Percentiles rank a stretch among this genome's conserved stretches.
Evolutionary conservation across 2,113 vertebrate genomes (phyloP).

Genomic region (Porphyrio hochstetteri): DNA sequence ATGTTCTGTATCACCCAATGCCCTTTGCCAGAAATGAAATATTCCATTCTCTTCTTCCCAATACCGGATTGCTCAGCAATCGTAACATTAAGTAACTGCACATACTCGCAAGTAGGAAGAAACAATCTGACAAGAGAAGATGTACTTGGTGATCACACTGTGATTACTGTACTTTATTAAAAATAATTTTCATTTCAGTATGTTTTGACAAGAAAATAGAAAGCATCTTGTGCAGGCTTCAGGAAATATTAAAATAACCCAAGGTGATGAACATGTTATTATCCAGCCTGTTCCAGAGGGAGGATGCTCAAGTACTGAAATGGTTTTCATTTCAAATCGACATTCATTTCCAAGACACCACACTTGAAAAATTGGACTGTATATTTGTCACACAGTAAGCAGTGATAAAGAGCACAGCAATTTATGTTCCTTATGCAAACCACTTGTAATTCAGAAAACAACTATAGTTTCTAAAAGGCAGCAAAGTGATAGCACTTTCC

Average conservation of each 20-base stretch:
- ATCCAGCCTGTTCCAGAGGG: slow-evolving; percentile 47
- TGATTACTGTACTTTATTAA: slow-evolving; percentile 61
- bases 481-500: slow-evolving; percentile 24
- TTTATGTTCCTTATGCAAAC: slow-evolving; percentile 45
- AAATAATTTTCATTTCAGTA: slow-evolving; percentile 65
- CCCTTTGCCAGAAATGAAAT: background rate
- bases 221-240: slow-evolving; percentile 39
- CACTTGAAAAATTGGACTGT: slow-evolving; percentile 46
- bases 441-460: slow-evolving; percentile 53
- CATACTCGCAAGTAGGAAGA: slow-evolving; percentile 1
- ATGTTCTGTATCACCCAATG: background rate
- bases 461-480: slow-evolving; percentile 37
- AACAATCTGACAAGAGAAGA: slow-evolving; percentile 37
- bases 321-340: slow-evolving; percentile 55
- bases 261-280: slow-evolving; percentile 56
- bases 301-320: slow-evolving; percentile 51
- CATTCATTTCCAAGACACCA: slow-evolving; percentile 27
- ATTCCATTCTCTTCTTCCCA: background rate
- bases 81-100: slow-evolving; percentile 18
- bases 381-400: slow-evolving; percentile 35
- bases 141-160: slow-evolving; percentile 18
- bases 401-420: slow-evolving; percentile 53
- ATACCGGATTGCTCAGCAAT: background rate
- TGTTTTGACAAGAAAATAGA: slow-evolving; percentile 70
- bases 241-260: slow-evolving; percentile 59